phyloP scores from a whole-genome alignment of 2,888 invertebrate species.

The Noctua janthina region DNA sequence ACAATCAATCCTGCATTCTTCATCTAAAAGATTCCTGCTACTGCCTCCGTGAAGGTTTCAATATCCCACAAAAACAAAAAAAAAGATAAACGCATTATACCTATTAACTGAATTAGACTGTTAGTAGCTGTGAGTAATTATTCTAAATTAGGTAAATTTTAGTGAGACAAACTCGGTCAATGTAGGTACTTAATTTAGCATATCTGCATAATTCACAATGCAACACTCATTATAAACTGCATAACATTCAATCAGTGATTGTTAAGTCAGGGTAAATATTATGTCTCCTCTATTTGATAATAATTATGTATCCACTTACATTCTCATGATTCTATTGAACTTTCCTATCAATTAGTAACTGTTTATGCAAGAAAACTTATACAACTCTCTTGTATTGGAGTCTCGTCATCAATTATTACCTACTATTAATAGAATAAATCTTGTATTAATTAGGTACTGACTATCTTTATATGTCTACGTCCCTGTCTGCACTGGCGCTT shows the following conservation, averaged over 20 bases:
- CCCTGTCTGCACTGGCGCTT: not conserved
- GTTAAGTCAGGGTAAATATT: conserved; percentile 25
- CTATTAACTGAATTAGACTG: not conserved
- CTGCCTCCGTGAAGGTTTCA: not conserved
- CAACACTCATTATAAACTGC: conserved; percentile 1
- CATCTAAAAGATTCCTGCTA: not conserved
- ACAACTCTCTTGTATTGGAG: conserved; percentile 3
- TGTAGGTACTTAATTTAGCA: conserved; percentile 1
- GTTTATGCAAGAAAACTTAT: conserved; percentile 22
- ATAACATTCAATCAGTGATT: not conserved
- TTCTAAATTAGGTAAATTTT: conserved; percentile 1
- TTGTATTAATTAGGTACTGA: not conserved
- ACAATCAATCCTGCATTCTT: too few species aligned
- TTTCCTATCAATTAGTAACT: conserved; percentile 38
- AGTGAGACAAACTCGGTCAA: conserved; percentile 16
- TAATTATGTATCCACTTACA: not conserved
- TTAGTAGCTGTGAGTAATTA: conserved; percentile 3
- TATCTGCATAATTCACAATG: conserved; percentile 8
- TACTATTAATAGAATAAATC: not conserved
- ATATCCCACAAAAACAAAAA: not conserved
- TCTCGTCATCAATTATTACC: not conserved
- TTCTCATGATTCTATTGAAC: conserved; percentile 50
- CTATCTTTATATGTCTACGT: too few species aligned
- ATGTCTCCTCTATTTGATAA: conserved; percentile 26
- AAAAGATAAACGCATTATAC: too few species aligned